Evolutionary conservation across 2,797 vertebrate genomes (phyloP).

Genomic region (Gymnocypris eckloni): DNA sequence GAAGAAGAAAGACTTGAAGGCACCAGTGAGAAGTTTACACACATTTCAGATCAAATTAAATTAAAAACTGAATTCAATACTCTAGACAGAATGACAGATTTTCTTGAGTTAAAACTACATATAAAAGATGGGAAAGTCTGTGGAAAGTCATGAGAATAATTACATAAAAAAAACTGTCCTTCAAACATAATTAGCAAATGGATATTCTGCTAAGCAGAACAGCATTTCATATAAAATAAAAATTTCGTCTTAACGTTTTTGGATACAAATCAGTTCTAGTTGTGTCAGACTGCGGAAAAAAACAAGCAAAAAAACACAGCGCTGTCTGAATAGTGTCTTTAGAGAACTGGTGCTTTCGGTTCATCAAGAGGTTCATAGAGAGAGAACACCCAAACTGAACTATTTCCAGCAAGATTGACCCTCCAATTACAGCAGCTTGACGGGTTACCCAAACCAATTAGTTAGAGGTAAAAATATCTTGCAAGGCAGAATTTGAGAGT

Average conservation of each 20-base stretch:
- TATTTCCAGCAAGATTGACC: neutral
- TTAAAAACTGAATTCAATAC: conserved; percentile 8
- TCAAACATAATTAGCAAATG: conserved; percentile 28
- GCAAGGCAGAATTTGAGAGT: conserved; percentile 36
- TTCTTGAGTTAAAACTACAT: conserved; percentile 23
- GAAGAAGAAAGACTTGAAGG: conserved; percentile 60
- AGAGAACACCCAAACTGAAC: conserved; percentile 40
- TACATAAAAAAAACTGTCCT: conserved; percentile 43
- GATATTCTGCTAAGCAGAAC: conserved; percentile 37
- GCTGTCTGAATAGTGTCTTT: conserved; percentile 16
- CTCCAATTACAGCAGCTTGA: conserved; percentile 40
- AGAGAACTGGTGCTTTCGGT: conserved; percentile 58
- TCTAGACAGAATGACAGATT: neutral
- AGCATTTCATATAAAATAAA: conserved; percentile 49
- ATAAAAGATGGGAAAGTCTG: conserved; percentile 18
- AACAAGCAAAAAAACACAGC: neutral
- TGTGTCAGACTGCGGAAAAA: conserved; percentile 7
- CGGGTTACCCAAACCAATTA: conserved; percentile 28
- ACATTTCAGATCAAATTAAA: conserved; percentile 34
- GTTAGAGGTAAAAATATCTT: conserved; percentile 41
- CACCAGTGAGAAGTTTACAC: conserved; percentile 61
- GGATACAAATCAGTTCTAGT: conserved; percentile 45
- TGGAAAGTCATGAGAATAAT: conserved; percentile 21
- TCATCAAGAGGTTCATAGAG: conserved; percentile 18
- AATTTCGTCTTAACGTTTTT: conserved; percentile 27